phyloP scores from a whole-genome alignment of 35 echinoderm and acorn worm species.

The Apostichopus japonicus region DNA sequence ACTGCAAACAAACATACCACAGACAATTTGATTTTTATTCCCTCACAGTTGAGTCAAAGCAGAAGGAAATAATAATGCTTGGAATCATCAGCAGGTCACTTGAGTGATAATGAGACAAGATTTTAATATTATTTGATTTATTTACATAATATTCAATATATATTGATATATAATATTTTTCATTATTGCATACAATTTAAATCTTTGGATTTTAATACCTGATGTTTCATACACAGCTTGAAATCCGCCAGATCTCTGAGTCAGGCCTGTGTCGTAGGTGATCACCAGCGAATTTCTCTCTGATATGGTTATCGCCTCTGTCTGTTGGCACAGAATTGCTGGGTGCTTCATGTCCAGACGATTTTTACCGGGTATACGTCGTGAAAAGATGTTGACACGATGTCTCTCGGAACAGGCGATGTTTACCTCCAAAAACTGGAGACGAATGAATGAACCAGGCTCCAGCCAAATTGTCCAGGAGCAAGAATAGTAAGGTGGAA shows the following conservation, averaged over 20 bases:
- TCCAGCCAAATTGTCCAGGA: neutral
- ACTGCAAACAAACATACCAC: too few species aligned
- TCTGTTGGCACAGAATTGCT: neutral
- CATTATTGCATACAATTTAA: too few species aligned
- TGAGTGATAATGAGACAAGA: too few species aligned
- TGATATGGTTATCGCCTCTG: neutral
- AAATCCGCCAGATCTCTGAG: neutral
- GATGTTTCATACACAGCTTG: constrained; percentile 15
- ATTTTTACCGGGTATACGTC: neutral
- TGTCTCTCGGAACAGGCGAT: neutral
- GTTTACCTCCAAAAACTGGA: neutral
- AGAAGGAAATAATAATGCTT: too few species aligned
- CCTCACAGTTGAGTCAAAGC: too few species aligned
- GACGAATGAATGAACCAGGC: neutral
- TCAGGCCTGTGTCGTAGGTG: neutral
- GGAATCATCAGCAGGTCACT: too few species aligned
- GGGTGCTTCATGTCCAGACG: neutral
- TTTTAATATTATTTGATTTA: too few species aligned
- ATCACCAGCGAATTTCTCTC: neutral
- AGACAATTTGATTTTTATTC: too few species aligned
- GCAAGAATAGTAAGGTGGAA: constrained; percentile 10
- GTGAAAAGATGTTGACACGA: neutral
- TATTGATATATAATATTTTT: too few species aligned
- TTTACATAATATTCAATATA: too few species aligned
- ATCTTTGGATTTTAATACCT: neutral